Conservation (phyloP, 2,113 vertebrate species). For the Falcunculus frontatus region DNA sequence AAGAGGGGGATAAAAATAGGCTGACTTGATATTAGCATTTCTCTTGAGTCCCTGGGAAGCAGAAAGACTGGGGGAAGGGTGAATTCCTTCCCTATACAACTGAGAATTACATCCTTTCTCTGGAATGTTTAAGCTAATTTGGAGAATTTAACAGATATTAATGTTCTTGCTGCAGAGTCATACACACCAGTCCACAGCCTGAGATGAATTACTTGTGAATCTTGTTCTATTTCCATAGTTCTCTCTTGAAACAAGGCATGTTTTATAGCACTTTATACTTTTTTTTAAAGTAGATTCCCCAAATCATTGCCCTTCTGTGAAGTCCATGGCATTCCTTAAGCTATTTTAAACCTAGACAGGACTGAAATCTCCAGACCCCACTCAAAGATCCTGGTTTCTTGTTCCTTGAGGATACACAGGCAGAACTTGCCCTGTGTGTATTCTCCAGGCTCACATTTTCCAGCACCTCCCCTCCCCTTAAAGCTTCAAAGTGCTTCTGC, state of each 20-base stretch:
- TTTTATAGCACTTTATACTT: not conserved
- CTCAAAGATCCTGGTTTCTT: not conserved
- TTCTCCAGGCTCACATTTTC: not conserved
- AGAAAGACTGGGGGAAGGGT: slow-evolving; percentile 24
- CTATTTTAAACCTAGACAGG: not conserved
- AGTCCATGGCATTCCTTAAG: not conserved
- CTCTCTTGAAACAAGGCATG: not conserved
- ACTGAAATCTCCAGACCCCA: not conserved
- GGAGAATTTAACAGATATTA: slow-evolving; percentile 50
- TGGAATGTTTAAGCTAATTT: slow-evolving; percentile 57
- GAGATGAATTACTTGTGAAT: slow-evolving; percentile 44
- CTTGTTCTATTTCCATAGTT: slow-evolving; percentile 1
- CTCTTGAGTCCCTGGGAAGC: not conserved
- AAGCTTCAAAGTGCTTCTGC: not conserved
- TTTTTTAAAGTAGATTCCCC: not conserved
- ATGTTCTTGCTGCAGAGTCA: not conserved
- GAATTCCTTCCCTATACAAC: slow-evolving; percentile 39
- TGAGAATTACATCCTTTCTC: slow-evolving; percentile 50
- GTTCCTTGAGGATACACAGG: not conserved
- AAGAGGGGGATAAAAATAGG: not conserved
- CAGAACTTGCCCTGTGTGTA: not conserved
- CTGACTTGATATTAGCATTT: not conserved
- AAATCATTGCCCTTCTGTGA: not conserved
- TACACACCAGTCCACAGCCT: not conserved
- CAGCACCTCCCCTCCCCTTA: not conserved